These are phyloP conservation scores for western clawed frog (Xenopus tropicalis) DNA, from an alignment of 2,113 vertebrate genomes.

Conservation along the genomic window DNA sequence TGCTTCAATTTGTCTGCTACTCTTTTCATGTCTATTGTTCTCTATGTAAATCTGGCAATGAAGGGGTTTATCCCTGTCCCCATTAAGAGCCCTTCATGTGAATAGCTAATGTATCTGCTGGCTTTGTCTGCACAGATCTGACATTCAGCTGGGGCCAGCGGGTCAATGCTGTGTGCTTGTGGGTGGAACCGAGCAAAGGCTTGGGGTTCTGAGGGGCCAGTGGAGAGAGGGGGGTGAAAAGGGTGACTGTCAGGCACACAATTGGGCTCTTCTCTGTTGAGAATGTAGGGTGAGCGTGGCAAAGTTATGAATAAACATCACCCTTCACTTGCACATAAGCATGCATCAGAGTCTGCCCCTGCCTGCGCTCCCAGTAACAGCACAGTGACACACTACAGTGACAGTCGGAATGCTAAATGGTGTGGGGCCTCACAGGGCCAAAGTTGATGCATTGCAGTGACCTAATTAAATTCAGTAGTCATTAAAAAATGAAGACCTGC, in stretches of 20 bases:
- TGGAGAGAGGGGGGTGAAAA: not conserved
- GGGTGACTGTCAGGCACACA: slow-evolving; percentile 9
- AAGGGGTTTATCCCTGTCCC: slow-evolving; percentile 27
- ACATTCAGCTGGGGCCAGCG: slow-evolving; percentile 28
- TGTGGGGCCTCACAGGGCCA: not conserved
- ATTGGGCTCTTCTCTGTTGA: slow-evolving; percentile 17
- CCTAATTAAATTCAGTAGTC: not conserved
- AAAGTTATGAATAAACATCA: slow-evolving; percentile 34
- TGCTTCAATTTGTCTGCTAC: not conserved
- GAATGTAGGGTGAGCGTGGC: slow-evolving; percentile 18
- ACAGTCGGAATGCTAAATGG: not conserved
- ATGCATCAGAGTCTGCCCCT: not conserved
- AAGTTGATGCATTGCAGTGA: not conserved
- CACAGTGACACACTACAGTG: not conserved
- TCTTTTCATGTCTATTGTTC: not conserved
- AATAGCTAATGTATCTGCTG: slow-evolving; percentile 30
- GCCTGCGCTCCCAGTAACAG: not conserved
- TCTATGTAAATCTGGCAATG: not conserved
- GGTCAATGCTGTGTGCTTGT: slow-evolving; percentile 28
- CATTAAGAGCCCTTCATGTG: slow-evolving; percentile 3
- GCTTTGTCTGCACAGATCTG: slow-evolving; percentile 22
- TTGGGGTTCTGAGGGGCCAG: slow-evolving; percentile 19
- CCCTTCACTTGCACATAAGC: slow-evolving; percentile 2
- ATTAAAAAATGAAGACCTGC: too few relatives aligned
- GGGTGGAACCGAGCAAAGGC: slow-evolving; percentile 9